Conservation (phyloP, 2,113 vertebrate genomes). For the Blennius ocellaris region DNA sequence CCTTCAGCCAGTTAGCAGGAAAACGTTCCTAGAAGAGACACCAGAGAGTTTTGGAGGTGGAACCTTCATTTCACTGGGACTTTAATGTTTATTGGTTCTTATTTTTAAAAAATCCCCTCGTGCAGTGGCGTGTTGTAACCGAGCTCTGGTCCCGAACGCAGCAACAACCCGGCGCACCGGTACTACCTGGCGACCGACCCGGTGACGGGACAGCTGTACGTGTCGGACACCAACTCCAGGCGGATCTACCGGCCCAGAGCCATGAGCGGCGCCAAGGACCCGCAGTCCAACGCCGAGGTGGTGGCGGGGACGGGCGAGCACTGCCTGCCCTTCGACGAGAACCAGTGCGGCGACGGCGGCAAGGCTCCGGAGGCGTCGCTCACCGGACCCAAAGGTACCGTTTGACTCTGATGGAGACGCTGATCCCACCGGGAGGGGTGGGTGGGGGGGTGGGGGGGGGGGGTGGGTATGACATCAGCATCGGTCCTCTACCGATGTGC, state of each 20-base stretch:
- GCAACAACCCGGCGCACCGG: slow-evolving; percentile 96
- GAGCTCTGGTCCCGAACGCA: slow-evolving; percentile 69
- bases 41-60: no score
- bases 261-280: slow-evolving; percentile 87
- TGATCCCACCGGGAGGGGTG: slow-evolving; percentile 31
- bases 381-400: slow-evolving; percentile 96
- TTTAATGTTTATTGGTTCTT: no score
- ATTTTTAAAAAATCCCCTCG: neutral
- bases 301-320: slow-evolving; percentile 96
- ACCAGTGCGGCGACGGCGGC: slow-evolving; percentile 95
- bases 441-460: no score
- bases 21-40: no score
- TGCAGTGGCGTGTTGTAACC: slow-evolving; percentile 5
- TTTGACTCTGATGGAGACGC: slow-evolving; percentile 41
- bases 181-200: slow-evolving; percentile 97
- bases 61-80: no score
- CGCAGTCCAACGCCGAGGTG: slow-evolving; percentile 92
- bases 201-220: slow-evolving; percentile 91
- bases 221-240: slow-evolving; percentile 97
- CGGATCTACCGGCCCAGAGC: slow-evolving; percentile 92
- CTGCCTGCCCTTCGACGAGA: slow-evolving; percentile 96
- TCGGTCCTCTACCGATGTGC: no score
- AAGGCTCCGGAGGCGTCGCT: slow-evolving; percentile 94
- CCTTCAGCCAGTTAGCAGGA: no score
- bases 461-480: no score